Base-by-base conservation (phyloP, 37 sponge, comb jelly and placozoan genomes). In the Aplysina aerophoba region DNA sequence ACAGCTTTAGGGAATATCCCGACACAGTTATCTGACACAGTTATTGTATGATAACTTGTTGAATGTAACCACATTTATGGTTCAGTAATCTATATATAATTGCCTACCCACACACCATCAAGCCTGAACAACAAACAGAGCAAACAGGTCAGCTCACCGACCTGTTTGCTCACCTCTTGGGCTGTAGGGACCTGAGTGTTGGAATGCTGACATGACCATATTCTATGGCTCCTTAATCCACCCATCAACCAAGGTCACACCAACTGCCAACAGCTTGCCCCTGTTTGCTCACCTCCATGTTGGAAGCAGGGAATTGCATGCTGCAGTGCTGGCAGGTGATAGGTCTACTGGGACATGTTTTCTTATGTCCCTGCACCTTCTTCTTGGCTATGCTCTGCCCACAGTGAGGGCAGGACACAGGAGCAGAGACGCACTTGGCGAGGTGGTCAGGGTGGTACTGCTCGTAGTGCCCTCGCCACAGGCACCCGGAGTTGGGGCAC, bases 401-500 rank as follows among this genome's bases (percentile, higher is more conserved):
- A 63, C 92, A 92, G 53, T 84, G 84, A 6, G 85, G 86, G 55
- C 92, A 92, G 25, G 65, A 20, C 17, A 88, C 60, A 1, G n/a
- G 55, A 1, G 78, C 73, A 59, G 67, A 84, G 19, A 35, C 78
- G 40, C 92, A 92, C 21, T 4, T n/a, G 30, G 54, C 22, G 13
- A 65, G 34, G 44, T 92, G 92, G 8, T 8, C 50, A 84, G 85
- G 90, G 73, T 80, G 11, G 41, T 64, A 91, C 16, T 74, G 31
- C 0, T 59, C 57, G 50, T 86, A 67, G 38, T 34, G 80, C 53
- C 95, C 95, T 60, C 84, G 24, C 95, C 95, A 94, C 15, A 85
- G 55, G 72, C 95, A 94, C 21, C 67, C 79, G 2, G 39, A 55
- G 53, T 87, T 60, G 15, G 39, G 61, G 60, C 93, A 92, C 25